phyloP scores from a whole-genome alignment of 2,113 vertebrate genomes.

The Scophthalmus maximus region DNA sequence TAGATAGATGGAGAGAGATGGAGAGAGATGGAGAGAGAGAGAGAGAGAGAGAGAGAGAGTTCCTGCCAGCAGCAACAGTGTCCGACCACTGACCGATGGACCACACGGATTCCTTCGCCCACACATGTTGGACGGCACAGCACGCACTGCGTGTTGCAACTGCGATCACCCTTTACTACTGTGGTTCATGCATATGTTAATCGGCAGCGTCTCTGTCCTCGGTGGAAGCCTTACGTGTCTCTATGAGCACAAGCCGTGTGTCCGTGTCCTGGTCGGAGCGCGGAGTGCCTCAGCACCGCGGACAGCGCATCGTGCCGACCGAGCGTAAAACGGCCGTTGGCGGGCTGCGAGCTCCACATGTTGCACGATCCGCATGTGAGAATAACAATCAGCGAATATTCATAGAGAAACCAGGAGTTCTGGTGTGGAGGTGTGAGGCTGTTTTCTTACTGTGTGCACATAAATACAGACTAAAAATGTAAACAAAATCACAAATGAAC shows the following conservation, averaged over 20 bases:
- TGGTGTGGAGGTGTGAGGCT: background rate
- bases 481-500: no score
- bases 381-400: background rate
- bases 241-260: background rate
- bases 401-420: background rate
- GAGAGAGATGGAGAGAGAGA: background rate
- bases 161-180: no score
- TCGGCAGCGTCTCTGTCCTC: no score
- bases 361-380: no score
- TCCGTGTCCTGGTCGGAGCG: background rate
- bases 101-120: constrained; percentile 66
- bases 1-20: background rate
- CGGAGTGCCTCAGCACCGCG: constrained; percentile 45
- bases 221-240: background rate
- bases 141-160: background rate
- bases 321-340: constrained; percentile 16
- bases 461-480: no score
- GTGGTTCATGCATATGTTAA: no score
- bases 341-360: constrained; percentile 21
- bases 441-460: no score
- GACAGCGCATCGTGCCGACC: constrained; percentile 60
- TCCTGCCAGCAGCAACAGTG: constrained; percentile 70
- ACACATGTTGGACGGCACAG: constrained; percentile 45
- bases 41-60: constrained; percentile 35
- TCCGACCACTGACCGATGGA: constrained; percentile 63